These are phyloP conservation scores for Pomatorhinus ruficollis DNA, from an alignment of 2,113 vertebrate genomes.

Conservation along the genomic window DNA sequence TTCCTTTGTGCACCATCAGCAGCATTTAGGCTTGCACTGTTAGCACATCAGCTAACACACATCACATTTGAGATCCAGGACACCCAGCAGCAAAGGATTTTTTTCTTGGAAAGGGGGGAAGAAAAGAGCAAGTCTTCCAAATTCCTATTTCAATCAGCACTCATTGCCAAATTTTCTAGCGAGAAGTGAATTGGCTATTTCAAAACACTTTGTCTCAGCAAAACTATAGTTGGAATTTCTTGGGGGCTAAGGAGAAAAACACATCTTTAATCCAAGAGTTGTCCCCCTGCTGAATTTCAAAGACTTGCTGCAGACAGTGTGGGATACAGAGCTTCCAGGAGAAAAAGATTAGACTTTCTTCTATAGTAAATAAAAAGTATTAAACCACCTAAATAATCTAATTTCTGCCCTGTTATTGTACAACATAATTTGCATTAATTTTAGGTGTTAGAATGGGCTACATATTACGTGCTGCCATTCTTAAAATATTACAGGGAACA, in stretches of 20 bases:
- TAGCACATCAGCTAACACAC: background rate
- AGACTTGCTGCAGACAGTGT: constrained; percentile 17
- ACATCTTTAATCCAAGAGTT: constrained; percentile 43
- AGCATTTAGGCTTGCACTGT: background rate
- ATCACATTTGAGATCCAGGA: background rate
- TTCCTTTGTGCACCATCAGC: background rate
- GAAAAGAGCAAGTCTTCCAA: constrained; percentile 18
- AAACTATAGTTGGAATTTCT: constrained; percentile 43
- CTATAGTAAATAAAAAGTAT: background rate
- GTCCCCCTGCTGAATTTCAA: constrained; percentile 53
- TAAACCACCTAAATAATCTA: background rate
- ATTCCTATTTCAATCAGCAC: constrained; percentile 13
- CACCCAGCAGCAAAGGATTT: background rate
- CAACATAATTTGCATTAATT: background rate
- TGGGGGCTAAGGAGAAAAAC: constrained; percentile 38
- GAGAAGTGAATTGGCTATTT: constrained; percentile 21
- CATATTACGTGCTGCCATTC: background rate
- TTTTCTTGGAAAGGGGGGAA: background rate
- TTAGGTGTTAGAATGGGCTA: background rate
- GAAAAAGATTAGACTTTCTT: background rate
- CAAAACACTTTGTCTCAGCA: constrained; percentile 56
- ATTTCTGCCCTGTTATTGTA: background rate
- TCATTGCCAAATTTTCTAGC: constrained; percentile 28
- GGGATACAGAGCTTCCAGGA: background rate
- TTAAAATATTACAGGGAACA: background rate